phyloP scores from a whole-genome alignment of 2,113 vertebrate species.

The Tyrannus savana region DNA sequence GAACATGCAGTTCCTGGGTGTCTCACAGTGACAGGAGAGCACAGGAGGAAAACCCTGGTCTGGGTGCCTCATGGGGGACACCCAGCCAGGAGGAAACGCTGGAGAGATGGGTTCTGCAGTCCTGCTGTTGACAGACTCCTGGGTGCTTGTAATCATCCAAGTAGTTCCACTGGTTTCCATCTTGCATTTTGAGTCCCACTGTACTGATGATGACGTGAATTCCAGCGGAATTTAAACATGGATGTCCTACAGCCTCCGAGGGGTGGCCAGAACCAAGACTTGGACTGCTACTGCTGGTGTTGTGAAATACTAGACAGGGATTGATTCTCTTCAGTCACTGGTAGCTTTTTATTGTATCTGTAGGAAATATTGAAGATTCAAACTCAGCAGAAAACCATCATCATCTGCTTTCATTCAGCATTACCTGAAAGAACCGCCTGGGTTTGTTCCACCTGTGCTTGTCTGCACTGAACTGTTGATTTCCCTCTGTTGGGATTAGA shows the following conservation, averaged over 20 bases:
- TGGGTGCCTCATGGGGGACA: background rate
- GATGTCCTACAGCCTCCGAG: background rate
- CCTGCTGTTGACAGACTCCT: background rate
- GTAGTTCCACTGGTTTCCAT: background rate
- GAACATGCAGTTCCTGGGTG: fast-evolving
- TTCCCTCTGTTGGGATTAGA: background rate
- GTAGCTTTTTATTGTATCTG: background rate
- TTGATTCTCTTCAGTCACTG: background rate
- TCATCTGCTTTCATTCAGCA: background rate
- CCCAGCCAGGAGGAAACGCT: background rate
- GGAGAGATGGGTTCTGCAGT: background rate
- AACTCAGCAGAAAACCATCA: background rate
- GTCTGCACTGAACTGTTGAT: background rate
- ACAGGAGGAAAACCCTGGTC: background rate
- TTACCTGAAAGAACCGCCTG: background rate
- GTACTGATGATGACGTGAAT: background rate
- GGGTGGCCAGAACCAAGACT: too few relatives aligned
- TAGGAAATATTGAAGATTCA: background rate
- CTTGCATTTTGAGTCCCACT: background rate
- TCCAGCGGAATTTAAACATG: background rate
- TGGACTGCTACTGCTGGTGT: background rate
- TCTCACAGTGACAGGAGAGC: background rate
- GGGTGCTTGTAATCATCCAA: background rate
- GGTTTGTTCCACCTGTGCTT: background rate
- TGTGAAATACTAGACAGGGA: background rate